Percentiles rank a stretch among this genome's conserved stretches.
Conservation (phyloP, 2,888 invertebrate species). For the Orthosia incerta region DNA sequence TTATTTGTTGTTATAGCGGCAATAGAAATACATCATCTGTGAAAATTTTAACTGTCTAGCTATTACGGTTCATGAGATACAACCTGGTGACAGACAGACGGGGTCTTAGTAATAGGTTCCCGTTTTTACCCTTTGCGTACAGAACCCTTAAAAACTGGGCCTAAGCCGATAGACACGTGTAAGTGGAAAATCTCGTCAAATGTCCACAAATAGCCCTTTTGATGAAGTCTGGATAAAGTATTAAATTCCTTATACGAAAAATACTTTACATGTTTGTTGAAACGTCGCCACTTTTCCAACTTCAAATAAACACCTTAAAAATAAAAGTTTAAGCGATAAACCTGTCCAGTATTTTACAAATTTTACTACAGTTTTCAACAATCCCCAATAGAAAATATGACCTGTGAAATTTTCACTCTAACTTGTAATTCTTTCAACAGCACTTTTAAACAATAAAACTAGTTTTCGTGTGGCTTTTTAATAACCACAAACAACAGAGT, state of each 20-base stretch:
- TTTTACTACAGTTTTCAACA: constrained; percentile 10
- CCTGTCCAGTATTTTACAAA: constrained; percentile 7
- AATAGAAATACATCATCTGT: too few relatives aligned
- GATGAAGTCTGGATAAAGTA: neutral
- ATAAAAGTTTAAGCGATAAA: neutral
- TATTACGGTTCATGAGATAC: too few relatives aligned
- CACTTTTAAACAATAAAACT: neutral
- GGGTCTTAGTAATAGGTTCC: too few relatives aligned
- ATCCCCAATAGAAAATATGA: neutral
- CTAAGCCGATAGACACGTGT: neutral
- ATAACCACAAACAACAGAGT: constrained; percentile 13
- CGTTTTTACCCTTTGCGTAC: too few relatives aligned
- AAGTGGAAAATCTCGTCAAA: neutral
- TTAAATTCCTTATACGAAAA: neutral
- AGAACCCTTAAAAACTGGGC: too few relatives aligned
- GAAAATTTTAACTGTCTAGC: too few relatives aligned
- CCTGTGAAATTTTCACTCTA: neutral
- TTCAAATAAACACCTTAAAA: neutral
- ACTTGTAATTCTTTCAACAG: neutral
- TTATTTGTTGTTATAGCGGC: too few relatives aligned
- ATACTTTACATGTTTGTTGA: neutral
- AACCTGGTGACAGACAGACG: too few relatives aligned
- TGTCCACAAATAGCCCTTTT: neutral
- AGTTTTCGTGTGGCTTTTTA: constrained; percentile 24
- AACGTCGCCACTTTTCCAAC: neutral